These are phyloP conservation scores for Clinocottus analis DNA, from an alignment of 2,113 vertebrate genomes.

Conservation along the genomic window DNA sequence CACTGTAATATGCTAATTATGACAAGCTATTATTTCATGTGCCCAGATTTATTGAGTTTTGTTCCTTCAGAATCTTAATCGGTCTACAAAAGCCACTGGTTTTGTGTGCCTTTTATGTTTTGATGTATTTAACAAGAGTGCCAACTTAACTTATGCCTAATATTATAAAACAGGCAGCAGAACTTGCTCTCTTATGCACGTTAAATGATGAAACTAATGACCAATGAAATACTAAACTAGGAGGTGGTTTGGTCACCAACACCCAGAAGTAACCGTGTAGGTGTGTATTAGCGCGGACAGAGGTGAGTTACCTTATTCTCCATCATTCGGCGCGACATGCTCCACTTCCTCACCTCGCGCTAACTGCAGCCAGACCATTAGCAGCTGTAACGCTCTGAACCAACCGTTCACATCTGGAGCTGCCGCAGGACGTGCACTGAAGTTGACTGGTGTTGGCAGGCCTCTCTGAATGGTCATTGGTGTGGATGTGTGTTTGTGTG, in stretches of 20 bases:
- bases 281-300: slow-evolving; percentile 8
- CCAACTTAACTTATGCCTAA: neutral
- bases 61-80: neutral
- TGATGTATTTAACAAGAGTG: neutral
- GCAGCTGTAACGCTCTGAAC: slow-evolving; percentile 42
- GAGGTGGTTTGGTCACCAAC: neutral
- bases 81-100: too few relatives aligned
- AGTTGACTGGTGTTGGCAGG: slow-evolving; percentile 64
- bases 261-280: neutral
- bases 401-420: slow-evolving; percentile 69
- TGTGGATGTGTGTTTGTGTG: slow-evolving; percentile 12
- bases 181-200: neutral
- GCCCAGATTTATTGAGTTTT: neutral
- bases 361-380: slow-evolving; percentile 37
- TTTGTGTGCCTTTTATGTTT: neutral
- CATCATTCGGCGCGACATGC: slow-evolving; percentile 2
- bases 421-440: slow-evolving; percentile 49
- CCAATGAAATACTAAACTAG: neutral
- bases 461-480: slow-evolving; percentile 49
- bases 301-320: slow-evolving; percentile 22
- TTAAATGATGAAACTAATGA: neutral
- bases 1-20: too few relatives aligned
- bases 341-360: slow-evolving; percentile 3
- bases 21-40: too few relatives aligned
- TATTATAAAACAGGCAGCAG: slow-evolving; percentile 1